Base-by-base conservation (phyloP, 35 echinoderm and acorn worm species). In the Chiridota heheva region DNA sequence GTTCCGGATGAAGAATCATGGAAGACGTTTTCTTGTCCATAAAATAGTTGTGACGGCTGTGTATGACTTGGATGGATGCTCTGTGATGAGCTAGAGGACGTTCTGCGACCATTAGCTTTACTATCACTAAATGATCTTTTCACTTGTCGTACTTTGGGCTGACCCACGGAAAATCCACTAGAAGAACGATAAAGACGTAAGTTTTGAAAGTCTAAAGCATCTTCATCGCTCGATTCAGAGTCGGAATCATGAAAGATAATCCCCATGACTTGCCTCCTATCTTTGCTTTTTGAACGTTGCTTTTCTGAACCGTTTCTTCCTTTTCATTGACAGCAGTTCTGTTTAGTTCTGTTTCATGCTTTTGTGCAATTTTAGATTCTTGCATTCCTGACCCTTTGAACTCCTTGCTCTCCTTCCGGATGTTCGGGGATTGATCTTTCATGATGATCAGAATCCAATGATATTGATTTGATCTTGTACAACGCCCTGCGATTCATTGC, bases 81-180 rank as follows among this genome's bases (percentile, higher is more conserved):
- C 10, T 47, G 58, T 22, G 36, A 29, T 0, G 60, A 46, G 57
- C 24, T 60, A 7, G 83, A 62, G n/a, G 73, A 87, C 31, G 39
- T 24, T 7, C 62, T 79, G 43, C 84, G 84, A 67, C 60, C 40
- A 1, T 72, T 73, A 0, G 73, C 84, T 28, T 80, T 77, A 35
- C 90, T 81, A 67, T 93, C 90, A 45, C 90, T 93, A 2, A 85
- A 88, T 4, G 90, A 82, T 3, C 90, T 78, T 36, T 85, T 77
- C 29, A 93, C 85, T 24, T 81, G 63, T 28, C 60, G 66, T 3
- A 57, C 42, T 45, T 71, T 71, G 36, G 67, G 46, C 17, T 32
- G 43, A n/a, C 67, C 60, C 65, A 76, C 36, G 16, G 41, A 26
- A 3, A 56, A 58, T 29, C 62, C 66, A 35, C 60, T 63, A 17